A percentile compares a stretch with the other conserved stretches of the same genome.
phyloP scores from a whole-genome alignment of 2,797 vertebrate species.

The Danio choprae region DNA sequence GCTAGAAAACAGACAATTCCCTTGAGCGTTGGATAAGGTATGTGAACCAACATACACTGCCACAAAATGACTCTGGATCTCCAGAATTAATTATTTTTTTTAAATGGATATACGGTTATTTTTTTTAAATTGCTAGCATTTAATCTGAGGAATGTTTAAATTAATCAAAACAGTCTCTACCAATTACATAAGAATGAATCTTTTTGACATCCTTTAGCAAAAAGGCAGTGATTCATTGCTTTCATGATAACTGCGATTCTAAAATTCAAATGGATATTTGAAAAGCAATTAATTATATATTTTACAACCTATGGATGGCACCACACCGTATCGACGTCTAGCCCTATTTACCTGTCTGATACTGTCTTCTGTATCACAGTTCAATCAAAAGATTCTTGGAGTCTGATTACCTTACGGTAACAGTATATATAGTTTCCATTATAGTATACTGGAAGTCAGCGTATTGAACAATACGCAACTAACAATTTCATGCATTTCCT shows the following conservation, averaged over 20 bases:
- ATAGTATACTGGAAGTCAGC: slow-evolving; percentile 11
- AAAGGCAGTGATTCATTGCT: background rate
- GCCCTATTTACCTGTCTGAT: slow-evolving; percentile 3
- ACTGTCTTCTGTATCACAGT: slow-evolving; percentile 10
- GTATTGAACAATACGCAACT: background rate
- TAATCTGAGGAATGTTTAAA: background rate
- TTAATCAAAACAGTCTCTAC: background rate
- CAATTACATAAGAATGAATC: background rate
- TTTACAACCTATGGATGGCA: slow-evolving; percentile 17
- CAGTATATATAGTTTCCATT: background rate
- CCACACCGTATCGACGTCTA: slow-evolving; percentile 6
- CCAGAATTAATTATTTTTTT: background rate
- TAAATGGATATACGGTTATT: too few species aligned
- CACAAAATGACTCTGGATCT: background rate
- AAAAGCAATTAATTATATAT: slow-evolving; percentile 25
- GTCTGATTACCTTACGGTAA: slow-evolving; percentile 31
- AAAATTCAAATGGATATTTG: background rate
- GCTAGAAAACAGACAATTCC: slow-evolving; percentile 17
- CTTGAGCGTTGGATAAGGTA: slow-evolving; percentile 9
- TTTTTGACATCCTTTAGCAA: background rate
- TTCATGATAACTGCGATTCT: background rate
- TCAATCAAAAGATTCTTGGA: slow-evolving; percentile 18
- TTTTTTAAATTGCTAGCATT: background rate
- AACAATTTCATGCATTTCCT: slow-evolving; percentile 10
- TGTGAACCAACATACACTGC: background rate